A percentile compares a stretch with the other conserved stretches of the same genome.
phyloP scores from a whole-genome alignment of 1,140 invertebrate species.

The Oncopeltus fasciatus region DNA sequence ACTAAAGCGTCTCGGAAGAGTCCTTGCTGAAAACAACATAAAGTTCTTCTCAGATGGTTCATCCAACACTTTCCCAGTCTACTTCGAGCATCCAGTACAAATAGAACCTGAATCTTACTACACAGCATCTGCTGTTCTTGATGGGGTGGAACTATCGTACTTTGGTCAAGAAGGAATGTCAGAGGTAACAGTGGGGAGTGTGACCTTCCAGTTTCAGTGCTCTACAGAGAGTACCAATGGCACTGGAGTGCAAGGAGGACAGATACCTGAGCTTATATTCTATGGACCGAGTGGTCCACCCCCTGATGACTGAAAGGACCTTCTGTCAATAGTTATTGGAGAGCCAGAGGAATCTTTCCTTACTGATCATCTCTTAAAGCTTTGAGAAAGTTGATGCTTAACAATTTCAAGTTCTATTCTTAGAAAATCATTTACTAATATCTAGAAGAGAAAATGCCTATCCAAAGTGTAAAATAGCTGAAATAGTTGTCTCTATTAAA shows the following conservation, averaged over 20 bases:
- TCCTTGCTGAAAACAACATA: constrained; percentile 75
- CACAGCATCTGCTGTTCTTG: constrained; percentile 75
- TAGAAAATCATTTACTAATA: too few relatives aligned
- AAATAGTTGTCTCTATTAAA: too few relatives aligned
- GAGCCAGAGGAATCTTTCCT: too few relatives aligned
- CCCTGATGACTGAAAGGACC: neutral
- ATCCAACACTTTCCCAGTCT: constrained; percentile 84
- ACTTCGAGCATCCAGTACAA: constrained; percentile 83
- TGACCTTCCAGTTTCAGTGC: constrained; percentile 87
- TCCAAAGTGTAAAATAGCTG: too few relatives aligned
- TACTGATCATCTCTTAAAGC: too few relatives aligned
- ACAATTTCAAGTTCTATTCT: too few relatives aligned
- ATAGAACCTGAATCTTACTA: constrained; percentile 83
- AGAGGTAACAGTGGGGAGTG: constrained; percentile 73
- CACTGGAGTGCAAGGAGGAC: constrained; percentile 83
- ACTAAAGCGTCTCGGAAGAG: constrained; percentile 66
- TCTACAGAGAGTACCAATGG: constrained; percentile 88
- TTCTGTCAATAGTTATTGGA: too few relatives aligned
- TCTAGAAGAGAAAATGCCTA: too few relatives aligned
- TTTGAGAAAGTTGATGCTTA: too few relatives aligned
- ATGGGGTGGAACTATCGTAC: constrained; percentile 81
- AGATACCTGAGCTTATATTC: constrained; percentile 87
- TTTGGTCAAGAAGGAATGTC: constrained; percentile 90
- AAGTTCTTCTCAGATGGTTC: constrained; percentile 89
- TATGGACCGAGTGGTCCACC: constrained; percentile 51